Percentiles rank a stretch among this genome's conserved stretches.
Conservation (phyloP, 2,888 invertebrate species). For the Helleia helle region DNA sequence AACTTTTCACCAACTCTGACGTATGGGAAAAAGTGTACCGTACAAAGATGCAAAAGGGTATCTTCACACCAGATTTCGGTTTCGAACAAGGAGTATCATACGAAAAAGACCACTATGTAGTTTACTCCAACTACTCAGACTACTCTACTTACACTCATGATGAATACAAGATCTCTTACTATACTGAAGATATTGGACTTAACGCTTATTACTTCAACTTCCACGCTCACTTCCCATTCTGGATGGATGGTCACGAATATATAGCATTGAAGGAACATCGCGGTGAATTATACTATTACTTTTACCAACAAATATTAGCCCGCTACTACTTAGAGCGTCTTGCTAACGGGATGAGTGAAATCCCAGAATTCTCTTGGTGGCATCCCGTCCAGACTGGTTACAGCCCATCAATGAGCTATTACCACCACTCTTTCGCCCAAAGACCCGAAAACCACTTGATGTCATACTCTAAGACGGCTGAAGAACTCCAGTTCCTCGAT, state of each 20-base stretch:
- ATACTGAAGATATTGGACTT: constrained; percentile 80
- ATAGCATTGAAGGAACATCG: constrained; percentile 68
- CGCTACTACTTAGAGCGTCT: constrained; percentile 82
- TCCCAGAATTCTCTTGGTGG: constrained; percentile 77
- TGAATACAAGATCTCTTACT: constrained; percentile 77
- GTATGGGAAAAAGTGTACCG: constrained; percentile 58
- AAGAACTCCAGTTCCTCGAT: constrained; percentile 71
- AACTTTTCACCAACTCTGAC: constrained; percentile 76
- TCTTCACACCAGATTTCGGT: constrained; percentile 36
- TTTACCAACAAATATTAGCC: constrained; percentile 78
- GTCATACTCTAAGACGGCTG: constrained; percentile 54
- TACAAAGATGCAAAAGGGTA: constrained; percentile 50
- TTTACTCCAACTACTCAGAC: constrained; percentile 75
- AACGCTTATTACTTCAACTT: constrained; percentile 79
- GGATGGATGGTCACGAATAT: constrained; percentile 71
- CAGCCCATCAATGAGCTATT: constrained; percentile 23
- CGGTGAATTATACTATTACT: constrained; percentile 78
- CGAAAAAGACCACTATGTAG: constrained; percentile 53
- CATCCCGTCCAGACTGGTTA: constrained; percentile 65
- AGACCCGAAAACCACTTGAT: constrained; percentile 71
- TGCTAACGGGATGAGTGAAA: constrained; percentile 75
- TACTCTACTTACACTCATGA: constrained; percentile 60
- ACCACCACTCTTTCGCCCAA: constrained; percentile 35
- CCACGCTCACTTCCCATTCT: constrained; percentile 77
- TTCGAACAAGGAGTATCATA: constrained; percentile 47